phyloP scores from a whole-genome alignment of 2,113 vertebrate genomes.

The Gobius niger region DNA sequence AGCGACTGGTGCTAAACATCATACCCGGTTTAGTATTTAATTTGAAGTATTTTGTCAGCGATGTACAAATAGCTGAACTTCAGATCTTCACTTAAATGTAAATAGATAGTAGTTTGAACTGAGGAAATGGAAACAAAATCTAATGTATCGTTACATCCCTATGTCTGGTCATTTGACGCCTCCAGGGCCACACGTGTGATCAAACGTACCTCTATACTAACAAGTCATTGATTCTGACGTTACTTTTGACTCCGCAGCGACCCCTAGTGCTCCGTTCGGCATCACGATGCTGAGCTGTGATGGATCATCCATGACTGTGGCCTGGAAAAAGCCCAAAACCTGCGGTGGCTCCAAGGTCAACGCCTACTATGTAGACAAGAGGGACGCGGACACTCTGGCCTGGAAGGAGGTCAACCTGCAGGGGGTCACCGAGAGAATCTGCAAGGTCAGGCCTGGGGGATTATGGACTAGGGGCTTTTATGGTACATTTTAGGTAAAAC shows the following conservation, averaged over 20 bases:
- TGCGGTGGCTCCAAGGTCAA: slow-evolving; percentile 87
- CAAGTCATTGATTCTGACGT: background rate
- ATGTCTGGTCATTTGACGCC: too few species aligned
- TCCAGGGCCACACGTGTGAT: too few species aligned
- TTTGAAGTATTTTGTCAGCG: too few species aligned
- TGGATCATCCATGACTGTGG: slow-evolving; percentile 89
- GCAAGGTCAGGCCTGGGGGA: slow-evolving; percentile 74
- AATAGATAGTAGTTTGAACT: too few species aligned
- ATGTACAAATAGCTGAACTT: too few species aligned
- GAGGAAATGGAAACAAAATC: too few species aligned
- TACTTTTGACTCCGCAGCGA: slow-evolving; percentile 70
- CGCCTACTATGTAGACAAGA: slow-evolving; percentile 90
- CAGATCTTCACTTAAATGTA: too few species aligned
- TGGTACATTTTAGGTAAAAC: too few species aligned
- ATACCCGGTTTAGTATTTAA: too few species aligned
- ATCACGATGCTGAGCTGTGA: slow-evolving; percentile 89
- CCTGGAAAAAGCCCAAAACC: slow-evolving; percentile 89
- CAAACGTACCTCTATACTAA: too few species aligned
- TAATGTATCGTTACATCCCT: too few species aligned
- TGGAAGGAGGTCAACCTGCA: slow-evolving; percentile 90
- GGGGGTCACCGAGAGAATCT: slow-evolving; percentile 73
- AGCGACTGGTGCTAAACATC: too few species aligned
- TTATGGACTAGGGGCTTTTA: background rate
- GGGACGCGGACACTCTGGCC: slow-evolving; percentile 77
- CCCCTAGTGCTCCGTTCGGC: slow-evolving; percentile 87